Base-by-base conservation (phyloP, 2,797 vertebrate species). In the Sebastes melanostomus region DNA sequence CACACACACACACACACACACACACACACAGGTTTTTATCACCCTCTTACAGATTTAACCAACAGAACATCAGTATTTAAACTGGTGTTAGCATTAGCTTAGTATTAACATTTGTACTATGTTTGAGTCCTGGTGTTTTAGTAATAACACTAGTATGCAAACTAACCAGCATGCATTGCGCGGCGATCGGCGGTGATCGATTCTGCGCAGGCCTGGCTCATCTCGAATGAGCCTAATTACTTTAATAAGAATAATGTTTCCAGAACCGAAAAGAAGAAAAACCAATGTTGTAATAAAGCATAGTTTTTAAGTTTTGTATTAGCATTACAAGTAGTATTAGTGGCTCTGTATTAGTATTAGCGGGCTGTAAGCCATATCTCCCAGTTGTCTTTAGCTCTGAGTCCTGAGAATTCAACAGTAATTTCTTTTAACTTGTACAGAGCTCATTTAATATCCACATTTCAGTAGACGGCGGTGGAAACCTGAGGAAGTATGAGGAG, bases 401-500 rank as follows among this genome's bases (percentile, higher is more conserved):
- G 50, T 61, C 29, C 24, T 65, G 46, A 77, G 36, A 72, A 59
- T 85, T 79, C 20, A 62, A 74, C 18, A 24, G 34, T 60, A 38
- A 54, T 63, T 24, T 76, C 6, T 72, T 77, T 62, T 8, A 50
- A 69, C 32, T 29, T 68, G 52, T 54, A 29, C 29, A 12, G 46
- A 24, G n/a, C 36, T 62, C 38, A 73, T 81, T 72, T 75, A 77
- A 72, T 68, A 79, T 77, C 68, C 70, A 65, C 58, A 54, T 74
- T 72, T 80, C 75, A 80, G 70, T 52, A 66, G 63, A 78, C 7
- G n/a, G 60, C 66, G 6, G 72, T 50, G 75, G 67, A 74, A 80
- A 85, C 81, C 75, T 56, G 68, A 60, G 77, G 72, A 69, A 75
- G 76, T 77, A 73, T 63, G 65, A 87, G 78, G 70, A 84, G 79